These are phyloP conservation scores for Aplochiton taeniatus DNA, from an alignment of 2,797 vertebrate genomes.

Conservation along the genomic window DNA sequence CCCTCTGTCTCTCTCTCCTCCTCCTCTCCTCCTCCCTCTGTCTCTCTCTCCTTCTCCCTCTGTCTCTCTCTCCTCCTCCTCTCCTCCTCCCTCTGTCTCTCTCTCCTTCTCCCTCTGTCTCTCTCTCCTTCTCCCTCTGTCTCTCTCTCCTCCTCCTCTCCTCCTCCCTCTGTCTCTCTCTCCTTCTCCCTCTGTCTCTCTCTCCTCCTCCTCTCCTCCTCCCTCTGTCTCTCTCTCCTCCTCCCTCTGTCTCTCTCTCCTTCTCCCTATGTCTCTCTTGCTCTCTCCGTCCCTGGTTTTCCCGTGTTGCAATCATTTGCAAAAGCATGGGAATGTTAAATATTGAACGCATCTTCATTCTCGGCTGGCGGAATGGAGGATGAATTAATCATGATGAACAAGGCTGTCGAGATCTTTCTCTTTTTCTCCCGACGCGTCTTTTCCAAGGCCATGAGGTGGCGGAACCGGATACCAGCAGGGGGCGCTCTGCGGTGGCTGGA, in stretches of 20 bases:
- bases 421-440: constrained; percentile 29
- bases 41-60: constrained; percentile 14
- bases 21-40: no score
- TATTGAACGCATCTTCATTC: constrained; percentile 72
- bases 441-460: constrained; percentile 22
- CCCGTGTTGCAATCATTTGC: constrained; percentile 56
- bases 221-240: constrained; percentile 13
- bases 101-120: constrained; percentile 23
- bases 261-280: constrained; percentile 3
- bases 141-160: no score
- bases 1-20: no score
- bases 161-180: background rate
- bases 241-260: background rate
- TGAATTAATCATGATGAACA: constrained; percentile 72
- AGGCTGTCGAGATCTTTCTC: constrained; percentile 54
- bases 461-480: background rate
- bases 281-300: constrained; percentile 2
- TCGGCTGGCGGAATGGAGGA: constrained; percentile 62
- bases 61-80: constrained; percentile 8
- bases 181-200: constrained; percentile 5
- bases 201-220: no score
- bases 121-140: constrained; percentile 4
- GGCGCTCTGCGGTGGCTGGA: no score
- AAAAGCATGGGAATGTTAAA: constrained; percentile 61
- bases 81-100: constrained; percentile 13